Conservation (phyloP, 1,140 invertebrate species). For the Epicauta chinensis region DNA sequence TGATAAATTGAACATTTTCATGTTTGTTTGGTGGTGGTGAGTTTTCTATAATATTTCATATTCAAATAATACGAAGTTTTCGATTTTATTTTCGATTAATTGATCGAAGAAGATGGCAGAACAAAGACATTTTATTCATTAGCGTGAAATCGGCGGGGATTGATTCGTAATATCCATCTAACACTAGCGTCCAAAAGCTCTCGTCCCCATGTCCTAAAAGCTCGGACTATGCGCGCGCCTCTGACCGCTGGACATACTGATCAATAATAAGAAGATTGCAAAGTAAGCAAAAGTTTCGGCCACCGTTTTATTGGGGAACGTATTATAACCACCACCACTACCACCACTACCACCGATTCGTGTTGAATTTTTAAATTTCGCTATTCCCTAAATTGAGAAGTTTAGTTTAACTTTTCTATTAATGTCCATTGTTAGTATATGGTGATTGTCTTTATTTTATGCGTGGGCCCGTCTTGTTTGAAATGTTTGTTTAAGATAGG, state of each 20-base stretch:
- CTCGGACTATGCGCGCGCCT: conserved; percentile 29
- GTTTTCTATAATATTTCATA: no score
- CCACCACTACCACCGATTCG: no score
- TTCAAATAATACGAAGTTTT: neutral
- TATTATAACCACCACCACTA: no score
- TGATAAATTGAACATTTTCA: conserved; percentile 31
- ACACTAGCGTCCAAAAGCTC: conserved; percentile 2
- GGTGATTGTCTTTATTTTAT: conserved; percentile 26
- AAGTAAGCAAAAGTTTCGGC: conserved; percentile 41
- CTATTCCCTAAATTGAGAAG: neutral
- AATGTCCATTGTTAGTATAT: conserved; percentile 22
- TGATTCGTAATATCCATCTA: conserved; percentile 36
- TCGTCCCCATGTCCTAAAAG: conserved; percentile 16
- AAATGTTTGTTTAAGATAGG: conserved; percentile 27
- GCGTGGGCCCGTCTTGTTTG: conserved; percentile 25
- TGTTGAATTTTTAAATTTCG: no score
- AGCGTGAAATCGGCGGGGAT: conserved; percentile 40
- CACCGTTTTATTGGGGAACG: conserved; percentile 22
- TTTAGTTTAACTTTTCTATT: neutral
- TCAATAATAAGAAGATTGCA: conserved; percentile 44
- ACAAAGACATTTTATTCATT: conserved; percentile 34
- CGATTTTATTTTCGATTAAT: no score
- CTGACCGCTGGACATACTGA: conserved; percentile 42
- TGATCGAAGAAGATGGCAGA: neutral
- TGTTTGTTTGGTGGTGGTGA: neutral